These are phyloP conservation scores for Calephelis nemesis DNA, from an alignment of 1,140 invertebrate genomes.

Conservation along the genomic window DNA sequence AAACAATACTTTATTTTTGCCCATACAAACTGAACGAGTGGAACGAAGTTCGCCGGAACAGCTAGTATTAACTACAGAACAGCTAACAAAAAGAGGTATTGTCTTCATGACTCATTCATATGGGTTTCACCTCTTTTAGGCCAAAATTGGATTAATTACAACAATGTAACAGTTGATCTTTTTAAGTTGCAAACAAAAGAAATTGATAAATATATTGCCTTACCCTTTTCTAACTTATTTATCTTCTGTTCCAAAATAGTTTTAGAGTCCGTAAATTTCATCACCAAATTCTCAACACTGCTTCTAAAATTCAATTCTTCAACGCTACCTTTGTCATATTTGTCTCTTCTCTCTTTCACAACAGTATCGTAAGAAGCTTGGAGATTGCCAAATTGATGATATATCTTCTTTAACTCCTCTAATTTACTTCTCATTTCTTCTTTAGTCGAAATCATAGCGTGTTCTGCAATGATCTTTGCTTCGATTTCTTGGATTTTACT, in stretches of 20 bases:
- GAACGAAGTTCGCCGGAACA: too few relatives aligned
- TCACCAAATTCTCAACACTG: constrained; percentile 70
- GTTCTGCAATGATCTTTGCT: constrained; percentile 58
- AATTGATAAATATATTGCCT: not conserved
- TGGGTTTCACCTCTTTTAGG: too few relatives aligned
- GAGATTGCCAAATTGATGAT: constrained; percentile 62
- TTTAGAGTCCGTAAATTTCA: constrained; percentile 55
- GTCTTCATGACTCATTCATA: too few relatives aligned
- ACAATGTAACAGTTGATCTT: too few relatives aligned
- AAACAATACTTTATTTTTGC: too few relatives aligned
- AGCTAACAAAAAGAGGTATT: too few relatives aligned
- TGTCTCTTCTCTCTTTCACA: constrained; percentile 45
- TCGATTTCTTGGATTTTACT: constrained; percentile 57
- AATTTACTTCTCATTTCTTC: constrained; percentile 64
- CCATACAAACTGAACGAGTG: too few relatives aligned
- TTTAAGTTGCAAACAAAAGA: too few relatives aligned
- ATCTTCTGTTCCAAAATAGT: constrained; percentile 62
- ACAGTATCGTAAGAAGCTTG: constrained; percentile 62
- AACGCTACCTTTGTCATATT: constrained; percentile 49
- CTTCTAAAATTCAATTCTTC: constrained; percentile 75
- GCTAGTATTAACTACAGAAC: too few relatives aligned
- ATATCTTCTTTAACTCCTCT: constrained; percentile 56
- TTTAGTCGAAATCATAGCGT: constrained; percentile 77
- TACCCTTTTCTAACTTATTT: constrained; percentile 55
- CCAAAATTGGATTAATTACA: too few relatives aligned